Conservation (phyloP, 2,888 invertebrate species). For the Rhaphigaster nebulosa region DNA sequence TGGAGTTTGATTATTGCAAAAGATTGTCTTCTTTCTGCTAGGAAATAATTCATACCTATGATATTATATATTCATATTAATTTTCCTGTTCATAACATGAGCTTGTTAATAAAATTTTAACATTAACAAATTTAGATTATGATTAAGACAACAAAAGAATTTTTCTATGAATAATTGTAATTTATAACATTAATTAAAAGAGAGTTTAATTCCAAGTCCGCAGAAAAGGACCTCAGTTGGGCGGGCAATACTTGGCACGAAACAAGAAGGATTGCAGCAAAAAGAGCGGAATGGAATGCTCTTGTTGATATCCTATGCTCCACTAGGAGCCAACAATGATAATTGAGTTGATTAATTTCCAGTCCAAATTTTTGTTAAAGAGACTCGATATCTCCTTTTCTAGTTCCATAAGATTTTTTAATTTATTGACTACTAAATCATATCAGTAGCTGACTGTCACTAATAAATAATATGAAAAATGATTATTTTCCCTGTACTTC, state of each 20-base stretch:
- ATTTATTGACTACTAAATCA: background rate
- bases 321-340: too few species aligned
- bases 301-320: too few species aligned
- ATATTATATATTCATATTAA: conserved; percentile 31
- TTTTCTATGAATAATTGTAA: background rate
- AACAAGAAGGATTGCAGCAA: too few species aligned
- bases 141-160: background rate
- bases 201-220: background rate
- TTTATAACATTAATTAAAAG: background rate
- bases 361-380: too few species aligned
- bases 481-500: too few species aligned
- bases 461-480: too few species aligned
- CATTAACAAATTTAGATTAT: background rate
- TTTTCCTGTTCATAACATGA: background rate
- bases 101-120: background rate
- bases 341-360: too few species aligned
- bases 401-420: background rate
- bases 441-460: background rate
- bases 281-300: too few species aligned
- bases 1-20: conserved; percentile 58
- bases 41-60: conserved; percentile 43
- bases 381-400: background rate
- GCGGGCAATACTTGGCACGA: too few species aligned
- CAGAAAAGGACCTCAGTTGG: too few species aligned
- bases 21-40: conserved; percentile 57